Percentiles rank a stretch among this genome's conserved stretches.
phyloP scores from a whole-genome alignment of 2,888 invertebrate species.

The Conchocele bisecta region DNA sequence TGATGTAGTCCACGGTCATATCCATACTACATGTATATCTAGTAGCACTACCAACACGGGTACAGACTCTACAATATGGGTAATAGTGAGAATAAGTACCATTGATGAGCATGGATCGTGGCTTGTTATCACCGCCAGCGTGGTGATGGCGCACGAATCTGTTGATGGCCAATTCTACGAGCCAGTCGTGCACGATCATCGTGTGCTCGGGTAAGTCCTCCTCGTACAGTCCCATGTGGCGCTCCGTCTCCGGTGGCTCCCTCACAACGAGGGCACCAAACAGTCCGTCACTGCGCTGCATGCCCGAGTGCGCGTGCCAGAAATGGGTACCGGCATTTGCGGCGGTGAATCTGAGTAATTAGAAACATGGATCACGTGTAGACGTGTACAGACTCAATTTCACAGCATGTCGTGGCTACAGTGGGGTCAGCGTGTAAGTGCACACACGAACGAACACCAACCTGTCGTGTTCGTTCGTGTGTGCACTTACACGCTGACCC shows the following conservation, averaged over 20 bases:
- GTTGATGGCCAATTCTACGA: constrained; percentile 87
- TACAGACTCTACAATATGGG: too few species aligned
- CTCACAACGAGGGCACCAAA: constrained; percentile 73
- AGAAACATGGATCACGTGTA: too few species aligned
- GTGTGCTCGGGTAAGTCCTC: constrained; percentile 95
- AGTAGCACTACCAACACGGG: too few species aligned
- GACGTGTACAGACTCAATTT: too few species aligned
- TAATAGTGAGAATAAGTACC: constrained; percentile 84
- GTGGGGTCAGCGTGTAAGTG: too few species aligned
- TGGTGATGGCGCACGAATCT: constrained; percentile 93
- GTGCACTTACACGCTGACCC: too few species aligned
- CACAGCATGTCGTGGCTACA: too few species aligned
- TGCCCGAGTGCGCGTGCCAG: constrained; percentile 76
- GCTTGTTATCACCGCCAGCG: constrained; percentile 92
- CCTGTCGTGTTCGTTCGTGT: too few species aligned
- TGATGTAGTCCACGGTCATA: too few species aligned
- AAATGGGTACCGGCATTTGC: constrained; percentile 73
- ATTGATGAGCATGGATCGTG: constrained; percentile 91
- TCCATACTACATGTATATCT: too few species aligned
- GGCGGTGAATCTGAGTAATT: constrained; percentile 74
- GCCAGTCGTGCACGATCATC: constrained; percentile 93
- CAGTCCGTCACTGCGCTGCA: constrained; percentile 73
- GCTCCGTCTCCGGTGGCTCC: constrained; percentile 89
- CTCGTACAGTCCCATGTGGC: constrained; percentile 93
- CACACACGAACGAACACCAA: too few species aligned